Conservation (phyloP, 2,113 vertebrate genomes). For the Myrmecobius fasciatus region DNA sequence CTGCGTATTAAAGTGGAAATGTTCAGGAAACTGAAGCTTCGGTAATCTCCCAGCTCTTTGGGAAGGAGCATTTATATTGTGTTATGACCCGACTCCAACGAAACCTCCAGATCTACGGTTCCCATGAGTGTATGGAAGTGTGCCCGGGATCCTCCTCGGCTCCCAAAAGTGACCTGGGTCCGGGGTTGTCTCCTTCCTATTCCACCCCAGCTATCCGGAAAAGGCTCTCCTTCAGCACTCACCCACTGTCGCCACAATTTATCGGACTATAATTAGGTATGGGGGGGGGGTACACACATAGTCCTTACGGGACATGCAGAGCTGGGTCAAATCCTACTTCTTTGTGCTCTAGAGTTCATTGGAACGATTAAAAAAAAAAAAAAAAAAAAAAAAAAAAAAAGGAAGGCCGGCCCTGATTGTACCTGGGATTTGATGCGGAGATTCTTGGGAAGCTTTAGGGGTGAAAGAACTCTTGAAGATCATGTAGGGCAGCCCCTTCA, state of each 20-base stretch:
- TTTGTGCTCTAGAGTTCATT: background rate
- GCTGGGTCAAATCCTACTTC: background rate
- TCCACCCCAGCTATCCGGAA: background rate
- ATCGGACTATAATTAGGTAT: background rate
- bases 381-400: too few species aligned
- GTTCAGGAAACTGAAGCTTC: background rate
- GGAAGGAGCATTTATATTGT: background rate
- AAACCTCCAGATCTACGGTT: background rate
- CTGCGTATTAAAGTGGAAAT: background rate
- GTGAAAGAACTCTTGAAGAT: background rate
- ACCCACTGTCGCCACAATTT: background rate
- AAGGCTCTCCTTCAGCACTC: background rate
- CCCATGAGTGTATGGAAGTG: background rate
- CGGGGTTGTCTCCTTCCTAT: background rate
- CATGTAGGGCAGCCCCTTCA: background rate
- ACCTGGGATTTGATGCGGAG: background rate
- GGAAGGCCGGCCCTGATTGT: background rate
- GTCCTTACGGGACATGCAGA: background rate
- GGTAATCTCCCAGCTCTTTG: background rate
- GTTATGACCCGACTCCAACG: background rate
- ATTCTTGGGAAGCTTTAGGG: background rate
- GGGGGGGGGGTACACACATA: rapidly evolving
- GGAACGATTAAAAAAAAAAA: too few species aligned
- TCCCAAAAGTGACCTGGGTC: background rate
- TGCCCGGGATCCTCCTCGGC: background rate